Evolutionary conservation across 2,113 vertebrate genomes (phyloP).

Genomic region (Apteryx owenii): DNA sequence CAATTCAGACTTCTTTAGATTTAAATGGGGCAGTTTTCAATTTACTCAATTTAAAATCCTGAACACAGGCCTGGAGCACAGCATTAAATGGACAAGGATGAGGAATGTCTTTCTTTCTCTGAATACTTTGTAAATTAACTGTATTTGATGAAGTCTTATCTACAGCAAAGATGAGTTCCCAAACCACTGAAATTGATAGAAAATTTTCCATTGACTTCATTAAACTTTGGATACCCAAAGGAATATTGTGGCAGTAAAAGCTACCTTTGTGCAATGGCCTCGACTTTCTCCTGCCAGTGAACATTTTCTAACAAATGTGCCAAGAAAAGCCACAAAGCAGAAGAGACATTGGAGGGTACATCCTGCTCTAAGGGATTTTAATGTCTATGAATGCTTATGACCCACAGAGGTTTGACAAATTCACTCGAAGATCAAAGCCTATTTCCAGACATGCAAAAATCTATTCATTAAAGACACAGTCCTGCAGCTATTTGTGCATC

Average conservation of each 20-base stretch:
- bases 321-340: slow-evolving; percentile 28
- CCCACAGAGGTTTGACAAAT: not conserved
- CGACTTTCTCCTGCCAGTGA: not conserved
- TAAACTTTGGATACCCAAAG: slow-evolving; percentile 5
- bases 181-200: not conserved
- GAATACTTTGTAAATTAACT: not conserved
- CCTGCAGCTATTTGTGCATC: not conserved
- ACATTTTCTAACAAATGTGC: not conserved
- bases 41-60: not conserved
- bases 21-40: not conserved
- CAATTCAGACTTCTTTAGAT: not conserved
- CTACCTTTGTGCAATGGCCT: not conserved
- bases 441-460: not conserved
- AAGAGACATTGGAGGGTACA: not conserved
- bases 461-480: not conserved
- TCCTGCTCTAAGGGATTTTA: slow-evolving; percentile 24
- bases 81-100: not conserved
- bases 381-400: not conserved
- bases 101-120: not conserved
- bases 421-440: slow-evolving; percentile 25
- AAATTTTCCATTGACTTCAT: not conserved
- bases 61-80: not conserved
- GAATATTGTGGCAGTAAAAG: not conserved
- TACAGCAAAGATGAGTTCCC: not conserved
- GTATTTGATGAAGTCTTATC: not conserved